Evolutionary conservation across 2,888 invertebrate species (phyloP).

Genomic region (Diploptera punctata): DNA sequence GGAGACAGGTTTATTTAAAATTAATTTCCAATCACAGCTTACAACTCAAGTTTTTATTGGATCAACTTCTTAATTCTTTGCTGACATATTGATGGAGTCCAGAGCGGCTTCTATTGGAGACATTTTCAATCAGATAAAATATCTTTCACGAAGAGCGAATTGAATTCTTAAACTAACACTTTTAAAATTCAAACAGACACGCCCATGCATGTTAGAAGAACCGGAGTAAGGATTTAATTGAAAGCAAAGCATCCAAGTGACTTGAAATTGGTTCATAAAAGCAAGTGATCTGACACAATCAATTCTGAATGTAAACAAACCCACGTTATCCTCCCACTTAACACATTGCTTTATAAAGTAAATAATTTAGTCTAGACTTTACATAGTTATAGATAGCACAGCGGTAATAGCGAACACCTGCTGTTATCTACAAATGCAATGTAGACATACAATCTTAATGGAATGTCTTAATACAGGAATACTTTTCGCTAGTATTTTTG

Average conservation of each 20-base stretch:
- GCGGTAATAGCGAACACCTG: not conserved
- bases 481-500: not conserved
- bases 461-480: conserved; percentile 9
- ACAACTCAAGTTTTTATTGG: not conserved
- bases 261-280: conserved; percentile 8
- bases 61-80: not conserved
- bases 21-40: not conserved
- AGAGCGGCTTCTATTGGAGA: not conserved
- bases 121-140: not conserved
- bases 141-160: too few species aligned
- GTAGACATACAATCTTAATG: not conserved
- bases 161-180: not conserved
- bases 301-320: not conserved
- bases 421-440: not conserved
- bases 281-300: not conserved
- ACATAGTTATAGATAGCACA: not conserved
- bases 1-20: too few species aligned
- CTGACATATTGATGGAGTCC: not conserved
- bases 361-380: not conserved
- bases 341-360: not conserved
- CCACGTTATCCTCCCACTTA: not conserved
- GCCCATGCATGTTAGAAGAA: not conserved
- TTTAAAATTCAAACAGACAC: conserved; percentile 1
- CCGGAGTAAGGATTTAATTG: not conserved
- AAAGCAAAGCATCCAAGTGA: not conserved